Evolutionary conservation across 2,888 invertebrate species (phyloP).

Genomic region (Deladenus siricidicola): DNA sequence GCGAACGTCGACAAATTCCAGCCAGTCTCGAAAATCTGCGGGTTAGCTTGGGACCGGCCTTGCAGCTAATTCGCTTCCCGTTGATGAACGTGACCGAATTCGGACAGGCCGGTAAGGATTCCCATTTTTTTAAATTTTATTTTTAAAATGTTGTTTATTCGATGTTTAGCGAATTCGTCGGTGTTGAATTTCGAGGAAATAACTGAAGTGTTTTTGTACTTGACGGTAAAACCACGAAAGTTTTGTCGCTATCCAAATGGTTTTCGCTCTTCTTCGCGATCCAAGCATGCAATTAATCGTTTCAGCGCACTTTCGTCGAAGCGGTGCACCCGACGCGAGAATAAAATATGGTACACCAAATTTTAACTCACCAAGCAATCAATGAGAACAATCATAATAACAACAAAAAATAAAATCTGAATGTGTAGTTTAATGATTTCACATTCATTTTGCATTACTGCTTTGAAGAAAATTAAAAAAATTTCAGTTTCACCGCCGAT

Average conservation of each 20-base stretch:
- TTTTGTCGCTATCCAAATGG: slow-evolving; percentile 23
- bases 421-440: neutral
- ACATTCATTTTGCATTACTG: neutral
- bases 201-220: slow-evolving; percentile 31
- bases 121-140: too few species aligned
- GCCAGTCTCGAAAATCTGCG: slow-evolving; percentile 25
- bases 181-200: slow-evolving; percentile 33
- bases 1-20: slow-evolving; percentile 19
- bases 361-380: too few species aligned
- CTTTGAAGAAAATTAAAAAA: too few species aligned
- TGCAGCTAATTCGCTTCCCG: slow-evolving; percentile 31
- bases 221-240: slow-evolving; percentile 27
- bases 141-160: neutral
- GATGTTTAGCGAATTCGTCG: slow-evolving; percentile 20
- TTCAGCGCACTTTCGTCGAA: slow-evolving; percentile 28
- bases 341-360: slow-evolving; percentile 27
- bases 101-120: slow-evolving; percentile 23
- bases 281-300: slow-evolving; percentile 27
- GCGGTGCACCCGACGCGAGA: slow-evolving; percentile 30
- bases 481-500: slow-evolving; percentile 31
- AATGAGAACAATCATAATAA: too few species aligned
- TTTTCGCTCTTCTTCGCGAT: slow-evolving; percentile 28
- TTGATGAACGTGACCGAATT: slow-evolving; percentile 34
- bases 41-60: slow-evolving; percentile 27
- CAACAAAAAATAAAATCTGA: too few species aligned